Evolutionary conservation across 2,888 invertebrate genomes (phyloP), one percentile per base, ranked within the genome.

Genomic region (Hartigia nigra): DNA sequence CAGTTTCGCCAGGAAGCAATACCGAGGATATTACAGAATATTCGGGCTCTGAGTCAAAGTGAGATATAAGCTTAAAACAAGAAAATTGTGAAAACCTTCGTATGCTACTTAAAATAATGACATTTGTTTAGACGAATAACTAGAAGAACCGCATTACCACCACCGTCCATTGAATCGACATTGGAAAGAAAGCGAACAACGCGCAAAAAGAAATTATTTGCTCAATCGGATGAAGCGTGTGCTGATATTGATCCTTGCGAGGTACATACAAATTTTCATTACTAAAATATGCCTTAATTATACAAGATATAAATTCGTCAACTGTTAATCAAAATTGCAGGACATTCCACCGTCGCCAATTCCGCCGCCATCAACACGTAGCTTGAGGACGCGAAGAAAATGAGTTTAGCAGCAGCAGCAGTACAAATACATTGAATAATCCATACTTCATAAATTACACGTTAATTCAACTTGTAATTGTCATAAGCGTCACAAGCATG

Each of bases 21-120:
- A 72, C 31, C 31, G 39, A 31, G 32, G 72, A 31, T 12, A 77
- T 88, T 4, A 84, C 88, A 1, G 89, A 90, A 32, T 78, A 87
- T n/a, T 89, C 90, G 0, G 86, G 81, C 4, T 89, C 90, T 2
- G 90, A 90, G 35, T 81, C 88, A 0, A 89, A 88, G 89, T 90
- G 79, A 75, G 84, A 32, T 72, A 55, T 55, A 55, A 55, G 9
- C 23, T 55, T 55, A 23, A 55, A 9, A 55, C 55, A 23, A 55
- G 23, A 2, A 55, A 55, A 55, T 55, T 23, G n/a, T n/a, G n/a
- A 55, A 2, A 55, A 55, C 5, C 9, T 23, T 55, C 0, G 55
- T 23, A 23, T 23, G 23, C 23, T 78, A 74, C 36, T 31, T 35
- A 55, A n/a, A 12, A 70, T 69, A 69, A 76, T 23, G n/a, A n/a